Evolutionary conservation across 2,797 vertebrate species (phyloP).

Genomic region (Acanthopagrus latus): DNA sequence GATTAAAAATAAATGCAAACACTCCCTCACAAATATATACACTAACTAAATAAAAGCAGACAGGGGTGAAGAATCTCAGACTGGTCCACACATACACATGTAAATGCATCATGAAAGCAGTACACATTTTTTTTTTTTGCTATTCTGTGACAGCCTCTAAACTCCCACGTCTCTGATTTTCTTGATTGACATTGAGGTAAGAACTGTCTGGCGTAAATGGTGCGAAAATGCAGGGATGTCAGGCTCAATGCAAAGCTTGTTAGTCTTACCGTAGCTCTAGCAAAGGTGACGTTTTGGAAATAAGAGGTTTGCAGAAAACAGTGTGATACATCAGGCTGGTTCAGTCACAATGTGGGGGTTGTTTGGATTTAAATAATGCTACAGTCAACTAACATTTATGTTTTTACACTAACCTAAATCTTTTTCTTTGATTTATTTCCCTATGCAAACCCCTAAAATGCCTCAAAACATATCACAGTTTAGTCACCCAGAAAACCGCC

Average conservation of each 20-base stretch:
- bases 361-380: slow-evolving; percentile 17
- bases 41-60: not conserved
- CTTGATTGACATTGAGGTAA: slow-evolving; percentile 1
- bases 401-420: slow-evolving; percentile 4
- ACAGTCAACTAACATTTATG: not conserved
- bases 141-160: not conserved
- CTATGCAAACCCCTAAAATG: slow-evolving; percentile 22
- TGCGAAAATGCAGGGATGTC: slow-evolving; percentile 28
- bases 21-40: not conserved
- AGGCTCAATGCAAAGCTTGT: slow-evolving; percentile 21
- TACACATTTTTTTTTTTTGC: not conserved
- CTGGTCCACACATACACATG: not conserved
- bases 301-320: slow-evolving; percentile 1
- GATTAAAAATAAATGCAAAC: not conserved
- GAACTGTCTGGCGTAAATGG: not conserved
- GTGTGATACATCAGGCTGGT: slow-evolving; percentile 12
- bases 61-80: not conserved
- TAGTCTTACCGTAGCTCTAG: slow-evolving; percentile 10
- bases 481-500: slow-evolving; percentile 37
- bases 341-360: not conserved
- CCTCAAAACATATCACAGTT: slow-evolving; percentile 24
- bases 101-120: not conserved
- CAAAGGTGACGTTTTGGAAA: slow-evolving; percentile 27
- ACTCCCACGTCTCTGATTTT: not conserved
- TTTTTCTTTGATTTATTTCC: not conserved